A percentile compares a stretch with the other conserved stretches of the same genome.
phyloP scores from a whole-genome alignment of 2,888 invertebrate genomes.

The Apeira syringaria region DNA sequence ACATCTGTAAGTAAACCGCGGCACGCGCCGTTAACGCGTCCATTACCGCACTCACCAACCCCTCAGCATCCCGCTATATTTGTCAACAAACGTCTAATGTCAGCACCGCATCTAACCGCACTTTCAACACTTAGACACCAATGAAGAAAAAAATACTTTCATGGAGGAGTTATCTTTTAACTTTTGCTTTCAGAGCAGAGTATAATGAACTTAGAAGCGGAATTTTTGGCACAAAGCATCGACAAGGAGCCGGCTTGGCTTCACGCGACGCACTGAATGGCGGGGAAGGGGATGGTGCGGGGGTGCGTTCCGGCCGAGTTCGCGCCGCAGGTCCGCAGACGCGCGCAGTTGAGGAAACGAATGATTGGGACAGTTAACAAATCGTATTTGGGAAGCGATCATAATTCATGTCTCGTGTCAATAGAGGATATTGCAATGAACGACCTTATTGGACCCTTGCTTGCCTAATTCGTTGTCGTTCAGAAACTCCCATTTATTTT shows the following conservation, averaged over 20 bases:
- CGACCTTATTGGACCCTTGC: background rate
- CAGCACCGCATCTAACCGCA: constrained; percentile 28
- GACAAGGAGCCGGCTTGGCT: constrained; percentile 3
- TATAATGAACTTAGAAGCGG: constrained; percentile 31
- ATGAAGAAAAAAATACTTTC: background rate
- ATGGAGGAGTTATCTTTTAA: constrained; percentile 10
- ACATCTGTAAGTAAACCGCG: constrained; percentile 51
- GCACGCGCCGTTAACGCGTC: constrained; percentile 43
- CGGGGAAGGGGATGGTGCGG: constrained; percentile 17
- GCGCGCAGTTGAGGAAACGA: constrained; percentile 24
- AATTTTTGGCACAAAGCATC: constrained; percentile 15
- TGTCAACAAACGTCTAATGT: constrained; percentile 39
- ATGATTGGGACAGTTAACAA: constrained; percentile 16
- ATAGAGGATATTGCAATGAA: constrained; percentile 6
- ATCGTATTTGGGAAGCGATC: constrained; percentile 17
- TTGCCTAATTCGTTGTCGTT: background rate
- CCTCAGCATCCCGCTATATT: constrained; percentile 48
- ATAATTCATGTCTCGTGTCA: constrained; percentile 21
- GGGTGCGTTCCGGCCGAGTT: constrained; percentile 27
- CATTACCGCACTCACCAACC: constrained; percentile 49
- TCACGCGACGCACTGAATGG: constrained; percentile 25
- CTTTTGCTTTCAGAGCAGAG: constrained; percentile 6
- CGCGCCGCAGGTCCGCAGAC: constrained; percentile 22
- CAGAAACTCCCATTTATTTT: background rate
- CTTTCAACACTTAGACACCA: constrained; percentile 3